Evolutionary conservation across 2,797 vertebrate species (phyloP).

Genomic region (Hoplostethus atlanticus): DNA sequence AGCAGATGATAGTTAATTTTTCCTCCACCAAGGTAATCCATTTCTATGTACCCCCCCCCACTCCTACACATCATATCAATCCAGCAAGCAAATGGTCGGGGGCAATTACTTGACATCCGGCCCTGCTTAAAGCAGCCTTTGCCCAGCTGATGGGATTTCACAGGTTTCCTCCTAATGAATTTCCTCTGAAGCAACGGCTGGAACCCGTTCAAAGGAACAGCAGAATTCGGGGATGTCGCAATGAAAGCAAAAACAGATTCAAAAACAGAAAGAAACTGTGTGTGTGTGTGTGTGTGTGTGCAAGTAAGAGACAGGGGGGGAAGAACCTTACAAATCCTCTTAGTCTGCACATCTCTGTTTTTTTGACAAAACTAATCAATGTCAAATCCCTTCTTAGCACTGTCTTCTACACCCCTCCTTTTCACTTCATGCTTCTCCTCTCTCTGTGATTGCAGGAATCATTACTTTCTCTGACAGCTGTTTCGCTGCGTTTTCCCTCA

Average conservation of each 20-base stretch:
- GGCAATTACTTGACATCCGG: conserved; percentile 77
- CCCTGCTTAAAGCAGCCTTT: conserved; percentile 65
- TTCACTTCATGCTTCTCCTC: conserved; percentile 13
- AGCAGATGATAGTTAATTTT: conserved; percentile 60
- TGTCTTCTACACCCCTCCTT: conserved; percentile 8
- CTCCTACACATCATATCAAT: conserved; percentile 67
- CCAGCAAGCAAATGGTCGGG: conserved; percentile 66
- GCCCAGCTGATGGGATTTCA: conserved; percentile 60
- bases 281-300: conserved; percentile 9
- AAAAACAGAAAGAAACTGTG: conserved; percentile 21
- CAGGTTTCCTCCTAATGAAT: conserved; percentile 66
- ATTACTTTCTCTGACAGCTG: conserved; percentile 62
- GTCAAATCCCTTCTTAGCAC: conserved; percentile 46
- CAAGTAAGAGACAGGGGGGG: conserved; percentile 33
- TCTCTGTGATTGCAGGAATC: conserved; percentile 38
- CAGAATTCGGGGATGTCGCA: conserved; percentile 45
- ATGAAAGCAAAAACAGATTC: conserved; percentile 33
- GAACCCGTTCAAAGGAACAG: conserved; percentile 54
- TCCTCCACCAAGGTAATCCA: conserved; percentile 65
- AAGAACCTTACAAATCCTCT: conserved; percentile 67
- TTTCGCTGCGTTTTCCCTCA: conserved; percentile 48
- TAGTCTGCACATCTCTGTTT: conserved; percentile 46
- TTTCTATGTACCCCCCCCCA: conserved; percentile 38
- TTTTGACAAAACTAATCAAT: conserved; percentile 70
- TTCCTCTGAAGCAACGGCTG: conserved; percentile 58